Base-by-base conservation (phyloP, 92 coral and sea anemone species). In the Ricordea florida region DNA sequence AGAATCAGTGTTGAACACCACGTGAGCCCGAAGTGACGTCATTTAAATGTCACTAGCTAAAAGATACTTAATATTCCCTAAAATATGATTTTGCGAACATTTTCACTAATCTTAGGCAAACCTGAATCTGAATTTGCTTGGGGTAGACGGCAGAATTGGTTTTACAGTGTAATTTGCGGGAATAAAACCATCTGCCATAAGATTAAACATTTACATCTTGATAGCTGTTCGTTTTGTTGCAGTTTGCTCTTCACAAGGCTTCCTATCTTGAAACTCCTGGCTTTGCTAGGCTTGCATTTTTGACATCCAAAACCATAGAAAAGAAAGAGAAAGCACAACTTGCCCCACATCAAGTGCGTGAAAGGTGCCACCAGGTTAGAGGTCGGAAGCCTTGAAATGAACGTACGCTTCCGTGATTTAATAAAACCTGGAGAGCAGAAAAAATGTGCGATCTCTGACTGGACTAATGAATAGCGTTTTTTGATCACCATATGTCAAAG, bases 221-320 rank as follows among this genome's bases (percentile, higher is more conserved):
- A 28, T 9, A 5, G 9, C 4, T 20, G 13, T 30, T 3, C 38
- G n/a, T 70, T 42, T 63, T 40, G 41, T 26, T 7, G 38, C 16
- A 26, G 21, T 35, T 69, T 34, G 21, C 42, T 38, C 1, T 42
- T 56, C 10, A 48, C 46, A 91, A 80, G 84, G 96, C 96, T 90
- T 90, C 96, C 83, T 68, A 79, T 74, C 93, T 89, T 64, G 55
- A 69, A 59, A 66, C 69, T 63, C 63, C 63, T 38, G 42, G 66
- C 47, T 48, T 81, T 69, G 40, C 63, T 44, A 62, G 53, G 69
- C 68, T 76, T 88, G 97, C 84, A 86, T 74, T 81, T 75, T 76
- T 87, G 97, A 87, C 84, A 38, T 62, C 75, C 35, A 18, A 16
- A 28, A 47, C 8, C 17, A 34, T 13, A 20, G 51, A 15, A 28